A percentile compares a stretch with the other conserved stretches of the same genome.
phyloP scores from a whole-genome alignment of 92 coral and sea anemone species.

The Siderastrea siderea region DNA sequence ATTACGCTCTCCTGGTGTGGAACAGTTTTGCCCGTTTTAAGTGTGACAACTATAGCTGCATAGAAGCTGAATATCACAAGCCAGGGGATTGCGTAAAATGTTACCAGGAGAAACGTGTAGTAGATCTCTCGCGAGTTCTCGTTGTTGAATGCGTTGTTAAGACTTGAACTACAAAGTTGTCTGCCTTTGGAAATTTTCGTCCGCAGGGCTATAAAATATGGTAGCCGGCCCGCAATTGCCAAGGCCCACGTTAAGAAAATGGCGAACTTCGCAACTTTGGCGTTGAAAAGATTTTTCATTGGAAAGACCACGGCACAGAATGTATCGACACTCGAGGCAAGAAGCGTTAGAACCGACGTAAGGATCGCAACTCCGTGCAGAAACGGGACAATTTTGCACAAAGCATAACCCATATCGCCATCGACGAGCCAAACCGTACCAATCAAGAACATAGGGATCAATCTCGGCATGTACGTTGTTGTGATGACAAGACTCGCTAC shows the following conservation, averaged over 20 bases:
- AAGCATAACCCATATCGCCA: constrained; percentile 53
- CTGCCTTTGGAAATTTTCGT: constrained; percentile 8
- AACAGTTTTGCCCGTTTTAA: neutral
- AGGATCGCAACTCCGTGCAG: constrained; percentile 61
- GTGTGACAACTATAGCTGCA: constrained; percentile 12
- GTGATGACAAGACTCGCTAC: constrained; percentile 66
- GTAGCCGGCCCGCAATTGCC: constrained; percentile 38
- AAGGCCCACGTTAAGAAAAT: constrained; percentile 47
- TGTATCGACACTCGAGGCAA: constrained; percentile 50
- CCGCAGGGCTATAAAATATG: constrained; percentile 46
- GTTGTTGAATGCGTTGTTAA: constrained; percentile 31
- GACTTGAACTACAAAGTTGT: constrained; percentile 28
- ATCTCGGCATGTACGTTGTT: constrained; percentile 68
- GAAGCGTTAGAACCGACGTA: constrained; percentile 53
- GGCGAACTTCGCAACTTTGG: constrained; percentile 24
- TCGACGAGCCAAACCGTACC: constrained; percentile 55
- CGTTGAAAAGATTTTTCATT: constrained; percentile 30
- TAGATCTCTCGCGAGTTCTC: constrained; percentile 39
- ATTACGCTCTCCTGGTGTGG: constrained; percentile 16
- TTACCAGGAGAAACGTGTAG: constrained; percentile 32
- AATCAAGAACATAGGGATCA: constrained; percentile 51
- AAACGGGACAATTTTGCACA: constrained; percentile 62
- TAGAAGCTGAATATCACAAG: constrained; percentile 30
- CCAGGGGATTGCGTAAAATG: constrained; percentile 42
- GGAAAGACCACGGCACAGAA: constrained; percentile 74